A percentile compares a stretch with the other conserved stretches of the same genome.
Conservation (phyloP, 35 echinoderm and acorn worm genomes). For the Chiridota heheva region DNA sequence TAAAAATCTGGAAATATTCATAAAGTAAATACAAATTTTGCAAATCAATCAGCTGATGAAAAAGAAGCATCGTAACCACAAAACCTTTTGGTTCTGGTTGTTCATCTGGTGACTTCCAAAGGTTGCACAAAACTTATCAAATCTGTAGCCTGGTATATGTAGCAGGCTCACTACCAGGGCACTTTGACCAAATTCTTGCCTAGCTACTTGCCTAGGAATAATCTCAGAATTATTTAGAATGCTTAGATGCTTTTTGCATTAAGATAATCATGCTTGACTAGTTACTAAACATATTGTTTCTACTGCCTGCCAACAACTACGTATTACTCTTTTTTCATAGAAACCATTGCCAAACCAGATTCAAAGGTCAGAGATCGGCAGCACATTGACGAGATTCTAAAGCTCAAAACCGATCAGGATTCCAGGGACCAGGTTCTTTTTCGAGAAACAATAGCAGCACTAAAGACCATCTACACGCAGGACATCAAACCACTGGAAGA, state of each 20-base stretch:
- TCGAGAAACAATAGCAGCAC: slow-evolving; percentile 5
- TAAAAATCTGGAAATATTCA: too few relatives aligned
- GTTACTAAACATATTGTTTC: neutral
- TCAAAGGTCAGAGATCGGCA: slow-evolving; percentile 15
- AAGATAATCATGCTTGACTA: too few relatives aligned
- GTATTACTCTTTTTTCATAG: neutral
- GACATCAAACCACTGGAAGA: slow-evolving; percentile 64
- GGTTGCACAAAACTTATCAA: too few relatives aligned
- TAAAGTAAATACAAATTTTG: too few relatives aligned
- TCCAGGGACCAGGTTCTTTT: neutral
- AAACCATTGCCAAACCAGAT: neutral
- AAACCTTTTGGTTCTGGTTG: too few relatives aligned
- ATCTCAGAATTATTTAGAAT: neutral
- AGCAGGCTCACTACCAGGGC: too few relatives aligned
- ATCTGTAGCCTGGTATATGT: too few relatives aligned
- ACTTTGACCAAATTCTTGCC: too few relatives aligned
- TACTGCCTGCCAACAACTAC: neutral
- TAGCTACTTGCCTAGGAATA: neutral
- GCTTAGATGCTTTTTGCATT: too few relatives aligned
- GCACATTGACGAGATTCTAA: slow-evolving; percentile 53
- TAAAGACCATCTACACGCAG: slow-evolving; percentile 62
- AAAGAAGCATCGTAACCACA: too few relatives aligned
- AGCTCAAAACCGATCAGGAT: slow-evolving; percentile 34
- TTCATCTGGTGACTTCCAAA: too few relatives aligned
- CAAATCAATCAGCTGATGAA: too few relatives aligned